Evolutionary conservation across 2,888 invertebrate genomes (phyloP), one percentile per base, ranked within the genome.

Genomic region (Platyscelio sp.): DNA sequence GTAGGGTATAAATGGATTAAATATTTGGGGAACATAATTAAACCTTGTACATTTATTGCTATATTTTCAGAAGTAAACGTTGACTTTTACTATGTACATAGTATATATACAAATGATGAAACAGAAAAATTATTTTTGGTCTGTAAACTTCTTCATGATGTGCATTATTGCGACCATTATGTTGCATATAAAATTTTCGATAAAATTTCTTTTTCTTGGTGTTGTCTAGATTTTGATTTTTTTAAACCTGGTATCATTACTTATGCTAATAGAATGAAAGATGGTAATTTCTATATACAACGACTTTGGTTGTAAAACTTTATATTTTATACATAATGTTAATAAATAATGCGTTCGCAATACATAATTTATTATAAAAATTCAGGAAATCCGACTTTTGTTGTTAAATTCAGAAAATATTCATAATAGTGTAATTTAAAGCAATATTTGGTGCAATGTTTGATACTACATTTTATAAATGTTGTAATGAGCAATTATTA

Each of bases 11-110:
- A 67, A 67, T 54, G 79, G 74, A 29, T 85, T 3, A 29, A 75
- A 54, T 82, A 82, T 75, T 67, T 54, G 63, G 85, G 75, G 9
- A 24, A 79, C 3, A 70, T 15, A 56, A 54, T 85, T 46, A 78
- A 79, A 75, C 33, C 20, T 2, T 61, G 77, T 24, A 65, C 71
- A 22, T 15, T 79, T 15, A 38, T 82, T 7, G 63, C 68, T n/a
- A 43, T 38, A 6, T 81, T 74, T 78, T 15, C 51, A 29, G 70
- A 81, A 56, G n/a, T 3, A 13, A 22, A 43, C 43, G 49, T 74
- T n/a, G 13, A 24, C 15, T 85, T 81, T 58, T 20, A 81, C 49
- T 43, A 49, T 3, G 51, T 77, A 20, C 20, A 67, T 18, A 5
- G 15, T 40, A 27, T 71, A 26, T 38, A 49, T 20, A 51, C 15